A percentile compares a stretch with the other conserved stretches of the same genome.
Evolutionary conservation across 2,113 vertebrate genomes (phyloP).

Genomic region (Stegostoma tigrinum): DNA sequence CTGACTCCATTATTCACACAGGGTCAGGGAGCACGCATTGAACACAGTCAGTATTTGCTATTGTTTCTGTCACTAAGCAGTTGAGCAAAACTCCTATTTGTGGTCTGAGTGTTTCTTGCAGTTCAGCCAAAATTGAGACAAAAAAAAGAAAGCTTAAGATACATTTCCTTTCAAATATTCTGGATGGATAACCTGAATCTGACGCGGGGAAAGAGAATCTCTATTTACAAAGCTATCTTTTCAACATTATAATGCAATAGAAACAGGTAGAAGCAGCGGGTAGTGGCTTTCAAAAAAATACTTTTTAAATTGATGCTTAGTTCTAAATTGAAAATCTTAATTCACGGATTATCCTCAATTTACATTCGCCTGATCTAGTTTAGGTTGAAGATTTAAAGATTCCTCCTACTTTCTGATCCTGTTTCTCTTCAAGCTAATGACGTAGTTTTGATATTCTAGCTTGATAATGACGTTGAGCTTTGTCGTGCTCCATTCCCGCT

Average conservation of each 20-base stretch:
- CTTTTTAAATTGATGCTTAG: background rate
- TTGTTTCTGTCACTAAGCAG: conserved; percentile 28
- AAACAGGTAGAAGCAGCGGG: background rate
- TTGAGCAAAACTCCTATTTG: background rate
- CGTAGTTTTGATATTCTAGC: background rate
- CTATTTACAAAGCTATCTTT: background rate
- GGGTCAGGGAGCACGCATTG: background rate
- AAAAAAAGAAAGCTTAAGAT: background rate
- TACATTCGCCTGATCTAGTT: background rate
- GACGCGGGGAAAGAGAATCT: background rate
- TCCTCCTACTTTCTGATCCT: background rate
- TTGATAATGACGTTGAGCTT: background rate
- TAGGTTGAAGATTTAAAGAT: background rate
- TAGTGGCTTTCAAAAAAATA: background rate
- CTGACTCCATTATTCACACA: background rate
- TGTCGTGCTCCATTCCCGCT: background rate
- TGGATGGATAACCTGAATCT: background rate
- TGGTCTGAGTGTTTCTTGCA: background rate
- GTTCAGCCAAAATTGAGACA: background rate
- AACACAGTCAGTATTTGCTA: background rate
- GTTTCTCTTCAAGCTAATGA: background rate
- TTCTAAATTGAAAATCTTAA: background rate
- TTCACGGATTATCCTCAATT: background rate
- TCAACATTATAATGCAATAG: background rate
- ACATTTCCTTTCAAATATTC: background rate